Percentiles rank a stretch among this genome's conserved stretches.
phyloP scores from a whole-genome alignment of 2,113 vertebrate species.

The Carassius gibelio region DNA sequence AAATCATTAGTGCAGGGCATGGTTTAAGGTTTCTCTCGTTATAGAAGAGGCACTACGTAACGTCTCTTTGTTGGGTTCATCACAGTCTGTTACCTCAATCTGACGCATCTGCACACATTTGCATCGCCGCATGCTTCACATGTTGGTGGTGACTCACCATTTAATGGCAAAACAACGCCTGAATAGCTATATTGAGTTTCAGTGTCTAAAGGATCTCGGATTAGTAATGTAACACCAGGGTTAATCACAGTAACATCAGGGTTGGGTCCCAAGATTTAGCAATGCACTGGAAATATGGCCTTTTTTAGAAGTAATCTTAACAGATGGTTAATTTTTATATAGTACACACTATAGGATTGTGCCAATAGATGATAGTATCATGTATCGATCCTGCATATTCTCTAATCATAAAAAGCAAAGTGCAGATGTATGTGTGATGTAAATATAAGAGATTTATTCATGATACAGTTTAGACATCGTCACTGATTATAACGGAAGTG shows the following conservation, averaged over 20 bases:
- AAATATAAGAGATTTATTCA: no score
- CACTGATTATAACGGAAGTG: no score
- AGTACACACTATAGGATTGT: not conserved
- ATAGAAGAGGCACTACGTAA: conserved; percentile 34
- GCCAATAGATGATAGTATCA: no score
- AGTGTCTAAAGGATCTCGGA: not conserved
- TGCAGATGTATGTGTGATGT: no score
- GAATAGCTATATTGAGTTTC: conserved; percentile 18
- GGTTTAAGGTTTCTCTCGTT: conserved; percentile 40
- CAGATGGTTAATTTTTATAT: not conserved
- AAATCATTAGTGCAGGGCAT: conserved; percentile 39
- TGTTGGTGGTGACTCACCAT: conserved; percentile 7
- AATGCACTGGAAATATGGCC: not conserved
- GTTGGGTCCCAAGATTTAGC: not conserved
- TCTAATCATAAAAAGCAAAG: no score
- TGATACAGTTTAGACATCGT: no score
- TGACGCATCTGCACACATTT: conserved; percentile 1
- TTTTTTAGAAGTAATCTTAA: not conserved
- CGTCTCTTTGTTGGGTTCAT: conserved; percentile 24
- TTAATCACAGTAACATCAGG: not conserved
- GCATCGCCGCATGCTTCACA: not conserved
- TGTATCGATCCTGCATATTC: no score
- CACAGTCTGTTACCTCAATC: not conserved
- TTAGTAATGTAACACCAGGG: not conserved
- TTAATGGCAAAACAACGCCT: conserved; percentile 9